Evolutionary conservation across 2,888 invertebrate genomes (phyloP).

Genomic region (Cremastinae sp.): DNA sequence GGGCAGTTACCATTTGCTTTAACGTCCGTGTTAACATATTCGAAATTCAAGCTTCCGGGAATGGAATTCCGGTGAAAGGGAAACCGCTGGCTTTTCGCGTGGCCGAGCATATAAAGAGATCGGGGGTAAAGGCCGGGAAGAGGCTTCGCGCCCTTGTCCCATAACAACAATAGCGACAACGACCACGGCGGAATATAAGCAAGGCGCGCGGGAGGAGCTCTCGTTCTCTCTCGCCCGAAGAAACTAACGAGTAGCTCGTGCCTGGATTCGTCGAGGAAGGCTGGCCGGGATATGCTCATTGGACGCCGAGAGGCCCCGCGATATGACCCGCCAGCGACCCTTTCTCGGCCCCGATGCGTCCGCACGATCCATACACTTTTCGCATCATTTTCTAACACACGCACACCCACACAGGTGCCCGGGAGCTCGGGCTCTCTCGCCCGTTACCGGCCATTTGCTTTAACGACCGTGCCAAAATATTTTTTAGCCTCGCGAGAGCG

Average conservation of each 20-base stretch:
- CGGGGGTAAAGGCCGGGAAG: constrained; percentile 23
- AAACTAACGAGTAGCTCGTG: constrained; percentile 60
- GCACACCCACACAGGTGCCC: constrained; percentile 47
- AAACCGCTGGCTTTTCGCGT: constrained; percentile 6
- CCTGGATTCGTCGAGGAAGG: constrained; percentile 48
- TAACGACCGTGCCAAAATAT: constrained; percentile 72
- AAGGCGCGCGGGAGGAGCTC: constrained; percentile 21
- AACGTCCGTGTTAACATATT: constrained; percentile 29
- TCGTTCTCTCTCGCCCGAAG: constrained; percentile 18
- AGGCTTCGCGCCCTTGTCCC: constrained; percentile 4
- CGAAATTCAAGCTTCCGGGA: constrained; percentile 25
- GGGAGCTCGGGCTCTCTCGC: constrained; percentile 53
- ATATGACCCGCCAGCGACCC: constrained; percentile 46
- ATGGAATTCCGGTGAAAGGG: constrained; percentile 32
- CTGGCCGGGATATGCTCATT: constrained; percentile 57
- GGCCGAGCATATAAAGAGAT: constrained; percentile 32
- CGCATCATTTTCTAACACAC: constrained; percentile 51
- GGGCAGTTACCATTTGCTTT: constrained; percentile 10
- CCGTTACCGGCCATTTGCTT: constrained; percentile 72
- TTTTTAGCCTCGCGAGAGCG: constrained; percentile 60
- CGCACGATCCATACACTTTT: constrained; percentile 16
- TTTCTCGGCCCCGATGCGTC: constrained; percentile 33
- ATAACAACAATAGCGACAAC: constrained; percentile 38
- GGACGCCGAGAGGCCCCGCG: constrained; percentile 42
- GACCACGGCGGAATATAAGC: constrained; percentile 24